Percentiles rank a stretch among this genome's conserved stretches.
Evolutionary conservation across 2,888 invertebrate genomes (phyloP).

Genomic region (Drosophila robusta): DNA sequence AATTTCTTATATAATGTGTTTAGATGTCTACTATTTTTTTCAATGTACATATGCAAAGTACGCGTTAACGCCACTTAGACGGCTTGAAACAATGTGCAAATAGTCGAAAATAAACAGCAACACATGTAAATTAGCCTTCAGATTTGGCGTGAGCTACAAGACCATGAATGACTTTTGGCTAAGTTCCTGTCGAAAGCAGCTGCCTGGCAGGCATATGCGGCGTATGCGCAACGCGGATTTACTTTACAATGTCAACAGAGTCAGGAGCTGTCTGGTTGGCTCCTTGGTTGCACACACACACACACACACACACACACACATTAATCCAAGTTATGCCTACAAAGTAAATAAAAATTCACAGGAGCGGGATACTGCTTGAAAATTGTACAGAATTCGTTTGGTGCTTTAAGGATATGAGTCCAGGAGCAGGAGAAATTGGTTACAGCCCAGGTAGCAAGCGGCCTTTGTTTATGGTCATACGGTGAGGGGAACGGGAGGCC

Average conservation of each 20-base stretch:
- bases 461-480: constrained; percentile 50
- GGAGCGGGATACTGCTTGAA: constrained; percentile 25
- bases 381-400: constrained; percentile 35
- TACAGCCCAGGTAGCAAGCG: constrained; percentile 41
- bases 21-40: not conserved
- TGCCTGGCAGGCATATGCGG: constrained; percentile 45
- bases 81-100: constrained; percentile 33
- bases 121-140: constrained; percentile 46
- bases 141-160: constrained; percentile 41
- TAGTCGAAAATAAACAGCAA: constrained; percentile 39
- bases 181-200: constrained; percentile 36
- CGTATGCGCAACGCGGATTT: constrained; percentile 72
- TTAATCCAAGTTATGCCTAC: constrained; percentile 32
- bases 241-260: constrained; percentile 67
- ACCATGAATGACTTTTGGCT: constrained; percentile 49
- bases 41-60: not conserved
- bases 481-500: constrained; percentile 3
- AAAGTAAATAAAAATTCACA: constrained; percentile 59
- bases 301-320: constrained; percentile 7
- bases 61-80: not conserved
- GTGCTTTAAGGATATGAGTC: constrained; percentile 37
- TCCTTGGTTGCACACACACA: constrained; percentile 48
- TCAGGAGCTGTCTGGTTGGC: constrained; percentile 34
- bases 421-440: constrained; percentile 12
- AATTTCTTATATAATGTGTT: too few relatives aligned